phyloP scores from a whole-genome alignment of 2,888 invertebrate species.

The Drosophila dives region DNA sequence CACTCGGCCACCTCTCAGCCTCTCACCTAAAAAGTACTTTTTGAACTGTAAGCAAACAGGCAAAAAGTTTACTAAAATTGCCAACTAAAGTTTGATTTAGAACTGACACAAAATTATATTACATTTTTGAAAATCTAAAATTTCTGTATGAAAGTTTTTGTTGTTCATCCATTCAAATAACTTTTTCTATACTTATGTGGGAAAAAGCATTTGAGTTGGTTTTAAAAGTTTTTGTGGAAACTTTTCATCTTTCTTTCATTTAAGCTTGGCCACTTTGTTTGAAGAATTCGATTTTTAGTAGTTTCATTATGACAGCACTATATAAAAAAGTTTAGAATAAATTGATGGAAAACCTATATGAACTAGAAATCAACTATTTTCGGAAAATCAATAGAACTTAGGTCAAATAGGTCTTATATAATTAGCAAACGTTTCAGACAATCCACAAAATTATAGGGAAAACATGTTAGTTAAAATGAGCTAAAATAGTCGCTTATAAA shows the following conservation, averaged over 20 bases:
- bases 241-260: not conserved
- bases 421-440: not conserved
- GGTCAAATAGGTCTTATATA: not conserved
- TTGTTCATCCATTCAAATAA: not conserved
- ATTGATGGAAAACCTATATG: not conserved
- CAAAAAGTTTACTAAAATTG: not conserved
- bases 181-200: not conserved
- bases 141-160: not conserved
- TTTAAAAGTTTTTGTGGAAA: not conserved
- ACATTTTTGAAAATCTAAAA: not conserved
- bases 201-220: not conserved
- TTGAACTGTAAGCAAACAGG: not conserved
- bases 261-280: not conserved
- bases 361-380: not conserved
- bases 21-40: slow-evolving; percentile 2
- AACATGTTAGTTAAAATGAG: not conserved
- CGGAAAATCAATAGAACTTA: not conserved
- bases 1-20: not conserved
- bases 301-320: not conserved
- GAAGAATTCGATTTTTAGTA: not conserved
- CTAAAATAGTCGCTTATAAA: not conserved
- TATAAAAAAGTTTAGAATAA: not conserved
- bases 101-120: not conserved
- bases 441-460: not conserved
- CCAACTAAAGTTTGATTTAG: not conserved